Evolutionary conservation across 2,113 vertebrate species (phyloP).

Genomic region (Papio anubis): DNA sequence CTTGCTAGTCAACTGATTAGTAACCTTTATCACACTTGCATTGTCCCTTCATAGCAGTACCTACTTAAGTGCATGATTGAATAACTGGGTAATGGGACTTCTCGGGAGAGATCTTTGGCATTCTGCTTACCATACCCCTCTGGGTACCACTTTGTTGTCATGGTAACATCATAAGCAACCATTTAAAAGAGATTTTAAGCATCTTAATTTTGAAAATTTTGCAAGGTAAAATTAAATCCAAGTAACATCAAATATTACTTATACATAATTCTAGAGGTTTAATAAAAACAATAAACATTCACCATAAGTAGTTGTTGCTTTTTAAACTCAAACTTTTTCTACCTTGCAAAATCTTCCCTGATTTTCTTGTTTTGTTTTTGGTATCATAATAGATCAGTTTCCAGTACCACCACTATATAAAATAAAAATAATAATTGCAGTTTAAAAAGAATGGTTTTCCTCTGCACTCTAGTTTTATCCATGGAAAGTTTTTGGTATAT

Average conservation of each 20-base stretch:
- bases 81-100: background rate
- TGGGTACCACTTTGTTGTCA: background rate
- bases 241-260: background rate
- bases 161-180: background rate
- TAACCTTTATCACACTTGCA: background rate
- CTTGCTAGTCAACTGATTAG: background rate
- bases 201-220: constrained; percentile 37
- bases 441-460: constrained; percentile 23
- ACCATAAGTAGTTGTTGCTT: background rate
- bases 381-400: background rate
- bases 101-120: background rate
- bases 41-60: background rate
- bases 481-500: constrained; percentile 15
- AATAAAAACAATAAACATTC: background rate
- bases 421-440: background rate
- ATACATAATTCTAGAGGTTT: constrained; percentile 25
- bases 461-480: constrained; percentile 12
- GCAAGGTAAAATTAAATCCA: constrained; percentile 32
- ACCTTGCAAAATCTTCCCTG: background rate
- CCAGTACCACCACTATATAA: background rate
- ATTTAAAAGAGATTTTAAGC: constrained; percentile 42
- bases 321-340: background rate
- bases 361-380: constrained; percentile 13
- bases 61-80: background rate
- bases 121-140: background rate